A percentile compares a stretch with the other conserved stretches of the same genome.
Conservation (phyloP, 2,888 invertebrate genomes). For the Petrophora chlorosata region DNA sequence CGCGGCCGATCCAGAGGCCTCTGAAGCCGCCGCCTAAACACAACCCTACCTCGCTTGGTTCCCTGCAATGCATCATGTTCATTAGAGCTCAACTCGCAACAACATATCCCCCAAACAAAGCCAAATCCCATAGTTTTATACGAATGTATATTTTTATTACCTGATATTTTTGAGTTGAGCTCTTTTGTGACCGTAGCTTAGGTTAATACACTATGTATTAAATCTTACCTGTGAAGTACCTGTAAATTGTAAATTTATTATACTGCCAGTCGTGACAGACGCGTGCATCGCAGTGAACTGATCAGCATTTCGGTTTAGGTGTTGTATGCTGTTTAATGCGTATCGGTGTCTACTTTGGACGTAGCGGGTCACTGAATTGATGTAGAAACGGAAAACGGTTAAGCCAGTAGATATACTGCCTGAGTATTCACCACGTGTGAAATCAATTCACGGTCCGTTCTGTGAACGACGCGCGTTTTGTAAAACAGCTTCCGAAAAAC, state of each 20-base stretch:
- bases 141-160: conserved; percentile 41
- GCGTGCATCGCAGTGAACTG: conserved; percentile 80
- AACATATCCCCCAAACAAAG: conserved; percentile 66
- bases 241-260: conserved; percentile 81
- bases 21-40: conserved; percentile 84
- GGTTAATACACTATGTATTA: conserved; percentile 76
- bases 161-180: conserved; percentile 71
- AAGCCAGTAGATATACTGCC: conserved; percentile 79
- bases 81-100: conserved; percentile 73
- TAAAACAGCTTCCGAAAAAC: conserved; percentile 77
- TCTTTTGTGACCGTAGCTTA: conserved; percentile 74
- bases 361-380: conserved; percentile 71
- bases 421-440: conserved; percentile 79
- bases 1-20: conserved; percentile 79
- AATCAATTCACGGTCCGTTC: conserved; percentile 79
- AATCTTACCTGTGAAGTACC: conserved; percentile 81
- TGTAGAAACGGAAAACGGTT: conserved; percentile 58
- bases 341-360: conserved; percentile 73
- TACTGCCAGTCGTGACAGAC: conserved; percentile 60
- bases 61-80: conserved; percentile 80
- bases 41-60: conserved; percentile 63
- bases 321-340: conserved; percentile 75
- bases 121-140: conserved; percentile 66
- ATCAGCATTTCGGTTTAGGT: conserved; percentile 61
- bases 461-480: conserved; percentile 79